These are phyloP conservation scores for Folsomia candida DNA, from an alignment of 2,888 invertebrate genomes.

Conservation along the genomic window DNA sequence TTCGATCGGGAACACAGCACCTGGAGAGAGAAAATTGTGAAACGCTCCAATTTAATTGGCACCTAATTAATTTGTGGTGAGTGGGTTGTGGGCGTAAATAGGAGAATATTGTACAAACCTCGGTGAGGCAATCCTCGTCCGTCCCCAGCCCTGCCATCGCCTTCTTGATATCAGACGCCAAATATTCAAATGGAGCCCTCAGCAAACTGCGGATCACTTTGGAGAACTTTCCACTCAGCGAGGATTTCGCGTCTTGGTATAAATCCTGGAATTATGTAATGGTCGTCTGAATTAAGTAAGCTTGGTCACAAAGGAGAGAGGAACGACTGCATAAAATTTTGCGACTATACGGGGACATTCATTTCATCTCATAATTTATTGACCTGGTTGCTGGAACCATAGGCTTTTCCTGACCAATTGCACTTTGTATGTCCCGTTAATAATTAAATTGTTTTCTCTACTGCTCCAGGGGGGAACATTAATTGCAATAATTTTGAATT, in stretches of 20 bases:
- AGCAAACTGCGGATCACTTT: conserved; percentile 69
- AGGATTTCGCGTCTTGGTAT: conserved; percentile 68
- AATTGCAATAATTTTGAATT: too few species aligned
- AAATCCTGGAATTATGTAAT: conserved; percentile 62
- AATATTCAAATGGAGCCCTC: conserved; percentile 66
- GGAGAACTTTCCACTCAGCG: conserved; percentile 72
- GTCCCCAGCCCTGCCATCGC: conserved; percentile 75
- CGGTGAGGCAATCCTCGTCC: conserved; percentile 69
- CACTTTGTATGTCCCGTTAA: too few species aligned
- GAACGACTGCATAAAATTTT: too few species aligned
- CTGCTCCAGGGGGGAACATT: too few species aligned
- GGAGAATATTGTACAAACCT: conserved; percentile 53
- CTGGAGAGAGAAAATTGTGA: conserved; percentile 12
- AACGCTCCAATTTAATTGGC: background rate
- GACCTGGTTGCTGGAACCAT: too few species aligned
- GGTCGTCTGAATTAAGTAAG: background rate
- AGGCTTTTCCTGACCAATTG: too few species aligned
- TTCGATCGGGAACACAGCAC: conserved; percentile 70
- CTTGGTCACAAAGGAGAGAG: too few species aligned
- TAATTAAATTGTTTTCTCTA: too few species aligned
- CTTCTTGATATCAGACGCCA: conserved; percentile 69
- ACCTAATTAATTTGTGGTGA: background rate
- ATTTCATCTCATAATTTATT: too few species aligned
- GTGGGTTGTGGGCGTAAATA: background rate
- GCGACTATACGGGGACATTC: too few species aligned